Percentiles rank a stretch among this genome's conserved stretches.
These are phyloP conservation scores for Eupeodes corollae DNA, from an alignment of 1,140 invertebrate genomes.

Conservation along the genomic window DNA sequence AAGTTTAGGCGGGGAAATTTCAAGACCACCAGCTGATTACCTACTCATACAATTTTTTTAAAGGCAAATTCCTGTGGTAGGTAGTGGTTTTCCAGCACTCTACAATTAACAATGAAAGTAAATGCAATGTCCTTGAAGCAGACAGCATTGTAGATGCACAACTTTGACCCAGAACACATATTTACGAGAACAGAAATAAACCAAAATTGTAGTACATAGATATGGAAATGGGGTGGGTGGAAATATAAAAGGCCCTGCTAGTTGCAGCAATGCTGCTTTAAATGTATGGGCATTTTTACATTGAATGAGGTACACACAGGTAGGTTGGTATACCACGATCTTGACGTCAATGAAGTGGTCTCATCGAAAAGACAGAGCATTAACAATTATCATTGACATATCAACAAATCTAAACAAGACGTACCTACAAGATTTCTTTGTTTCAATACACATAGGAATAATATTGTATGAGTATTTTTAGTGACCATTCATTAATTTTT, in stretches of 20 bases:
- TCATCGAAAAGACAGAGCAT: no score
- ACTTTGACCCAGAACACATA: neutral
- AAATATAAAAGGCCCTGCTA: neutral
- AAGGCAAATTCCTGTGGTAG: no score
- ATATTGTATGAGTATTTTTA: no score
- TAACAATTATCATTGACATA: neutral
- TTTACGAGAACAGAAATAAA: neutral
- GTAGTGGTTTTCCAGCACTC: neutral
- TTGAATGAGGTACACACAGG: no score
- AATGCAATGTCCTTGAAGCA: neutral
- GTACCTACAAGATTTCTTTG: no score
- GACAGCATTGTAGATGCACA: neutral
- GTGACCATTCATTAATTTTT: no score
- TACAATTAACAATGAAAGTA: neutral
- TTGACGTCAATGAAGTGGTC: neutral
- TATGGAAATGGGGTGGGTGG: neutral
- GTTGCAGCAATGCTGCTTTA: no score
- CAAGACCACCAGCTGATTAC: no score
- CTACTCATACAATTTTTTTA: no score
- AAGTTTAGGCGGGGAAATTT: no score
- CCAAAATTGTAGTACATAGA: neutral
- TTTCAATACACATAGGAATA: no score
- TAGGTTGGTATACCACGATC: neutral
- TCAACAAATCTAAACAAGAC: neutral
- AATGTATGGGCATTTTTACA: neutral